Conservation (phyloP, 2,888 invertebrate genomes). For the Pollenia labialis region DNA sequence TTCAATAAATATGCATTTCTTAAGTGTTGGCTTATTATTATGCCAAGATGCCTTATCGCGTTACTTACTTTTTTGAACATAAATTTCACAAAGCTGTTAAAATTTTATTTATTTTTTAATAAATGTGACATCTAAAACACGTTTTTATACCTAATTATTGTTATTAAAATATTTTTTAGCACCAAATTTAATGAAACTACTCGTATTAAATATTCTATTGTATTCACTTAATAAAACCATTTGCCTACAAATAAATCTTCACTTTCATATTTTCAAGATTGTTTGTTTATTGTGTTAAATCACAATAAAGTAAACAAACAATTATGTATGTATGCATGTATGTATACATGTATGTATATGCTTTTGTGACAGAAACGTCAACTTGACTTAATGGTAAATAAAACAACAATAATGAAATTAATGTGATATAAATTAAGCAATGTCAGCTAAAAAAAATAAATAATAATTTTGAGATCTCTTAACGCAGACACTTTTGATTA, state of each 20-base stretch:
- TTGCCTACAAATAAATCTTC: neutral
- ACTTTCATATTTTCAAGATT: neutral
- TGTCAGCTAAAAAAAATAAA: neutral
- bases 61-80: too few relatives aligned
- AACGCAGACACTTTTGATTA: too few relatives aligned
- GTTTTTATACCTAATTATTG: neutral
- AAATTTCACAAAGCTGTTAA: too few relatives aligned
- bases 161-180: neutral
- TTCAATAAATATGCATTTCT: too few relatives aligned
- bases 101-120: neutral
- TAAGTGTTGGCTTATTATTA: too few relatives aligned
- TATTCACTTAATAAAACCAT: neutral
- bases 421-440: neutral
- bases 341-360: neutral
- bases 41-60: too few relatives aligned
- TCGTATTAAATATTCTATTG: neutral
- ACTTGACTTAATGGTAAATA: slow-evolving; percentile 2
- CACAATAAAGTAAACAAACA: slow-evolving; percentile 3
- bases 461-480: neutral
- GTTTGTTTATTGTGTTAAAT: slow-evolving; percentile 23
- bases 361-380: slow-evolving; percentile 29
- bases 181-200: neutral
- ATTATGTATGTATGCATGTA: neutral
- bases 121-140: neutral
- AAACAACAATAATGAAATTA: neutral